Evolutionary conservation across 2,888 invertebrate genomes (phyloP), one percentile per base, ranked within the genome.

Genomic region (Isotomurus palustris): DNA sequence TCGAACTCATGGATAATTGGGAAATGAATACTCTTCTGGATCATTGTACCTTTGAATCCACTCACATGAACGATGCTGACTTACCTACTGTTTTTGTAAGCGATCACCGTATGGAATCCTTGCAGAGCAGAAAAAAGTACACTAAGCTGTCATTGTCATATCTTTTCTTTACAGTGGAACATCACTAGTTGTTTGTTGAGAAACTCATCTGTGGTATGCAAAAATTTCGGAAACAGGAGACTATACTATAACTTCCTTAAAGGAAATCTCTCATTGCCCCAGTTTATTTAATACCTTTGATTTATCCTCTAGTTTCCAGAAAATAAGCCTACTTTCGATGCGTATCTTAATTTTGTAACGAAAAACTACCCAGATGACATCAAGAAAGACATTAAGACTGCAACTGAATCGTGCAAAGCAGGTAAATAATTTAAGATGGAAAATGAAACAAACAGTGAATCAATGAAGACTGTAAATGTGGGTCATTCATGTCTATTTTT

Each of bases 51-150:
- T 6, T 17, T 32, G 40, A 52, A 24, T 44, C 45, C 43, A 48
- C 25, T 12, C 27, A 50, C 3, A 49, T 45, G 28, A 41, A 54
- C 8, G 27, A 19, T 12, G 35, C 54, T 12, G 58, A 59, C 21
- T 45, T 59, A 24, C 44, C 58, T 14, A 54, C 54, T 1, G 54
- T 27, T 24, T 50, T 59, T 45, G 58, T 54, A 49, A 21, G 32
- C n/a, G n/a, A n/a, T n/a, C n/a, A n/a, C n/a, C n/a, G n/a, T n/a
- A n/a, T n/a, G n/a, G n/a, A n/a, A n/a, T n/a, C n/a, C n/a, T n/a
- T n/a, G n/a, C n/a, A n/a, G n/a, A n/a, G n/a, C n/a, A n/a, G n/a
- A n/a, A n/a, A n/a, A n/a, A n/a, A n/a, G n/a, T n/a, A n/a, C n/a
- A n/a, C n/a, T n/a, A n/a, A n/a, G n/a, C n/a, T n/a, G n/a, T n/a